Evolutionary conservation across 2,113 vertebrate species (phyloP).

Genomic region (Coracopsis vasa): DNA sequence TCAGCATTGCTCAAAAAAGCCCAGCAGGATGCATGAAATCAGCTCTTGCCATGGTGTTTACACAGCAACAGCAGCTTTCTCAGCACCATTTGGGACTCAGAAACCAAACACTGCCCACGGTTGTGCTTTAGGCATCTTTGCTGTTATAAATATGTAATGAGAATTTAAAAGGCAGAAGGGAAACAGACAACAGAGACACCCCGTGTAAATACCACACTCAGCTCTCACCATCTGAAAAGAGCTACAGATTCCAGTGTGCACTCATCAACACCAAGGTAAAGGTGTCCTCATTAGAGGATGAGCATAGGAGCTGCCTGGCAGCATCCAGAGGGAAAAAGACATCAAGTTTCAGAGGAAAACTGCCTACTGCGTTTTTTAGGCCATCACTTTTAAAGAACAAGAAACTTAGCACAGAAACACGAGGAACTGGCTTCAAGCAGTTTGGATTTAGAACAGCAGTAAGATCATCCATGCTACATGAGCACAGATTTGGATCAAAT

Average conservation of each 20-base stretch:
- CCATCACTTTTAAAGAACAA: neutral
- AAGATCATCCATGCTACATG: neutral
- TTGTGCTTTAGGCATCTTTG: conserved; percentile 17
- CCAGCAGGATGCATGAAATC: neutral
- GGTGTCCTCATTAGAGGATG: neutral
- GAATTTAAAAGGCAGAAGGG: conserved; percentile 19
- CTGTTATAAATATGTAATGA: neutral
- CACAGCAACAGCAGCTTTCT: neutral
- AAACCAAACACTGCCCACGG: neutral
- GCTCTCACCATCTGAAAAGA: neutral
- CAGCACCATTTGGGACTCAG: conserved; percentile 9
- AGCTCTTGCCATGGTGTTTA: neutral
- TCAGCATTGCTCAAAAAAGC: neutral
- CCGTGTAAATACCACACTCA: neutral
- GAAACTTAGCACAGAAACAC: neutral
- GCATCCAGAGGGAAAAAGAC: neutral
- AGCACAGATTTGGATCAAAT: neutral
- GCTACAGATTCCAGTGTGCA: neutral
- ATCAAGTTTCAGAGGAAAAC: neutral
- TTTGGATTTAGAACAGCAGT: neutral
- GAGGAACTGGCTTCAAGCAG: neutral
- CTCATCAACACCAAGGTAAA: neutral
- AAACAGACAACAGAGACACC: neutral
- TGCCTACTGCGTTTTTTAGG: neutral
- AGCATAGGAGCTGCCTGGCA: neutral